Evolutionary conservation across 1,140 invertebrate genomes (phyloP).

Genomic region (Melipona quadrifasciata): DNA sequence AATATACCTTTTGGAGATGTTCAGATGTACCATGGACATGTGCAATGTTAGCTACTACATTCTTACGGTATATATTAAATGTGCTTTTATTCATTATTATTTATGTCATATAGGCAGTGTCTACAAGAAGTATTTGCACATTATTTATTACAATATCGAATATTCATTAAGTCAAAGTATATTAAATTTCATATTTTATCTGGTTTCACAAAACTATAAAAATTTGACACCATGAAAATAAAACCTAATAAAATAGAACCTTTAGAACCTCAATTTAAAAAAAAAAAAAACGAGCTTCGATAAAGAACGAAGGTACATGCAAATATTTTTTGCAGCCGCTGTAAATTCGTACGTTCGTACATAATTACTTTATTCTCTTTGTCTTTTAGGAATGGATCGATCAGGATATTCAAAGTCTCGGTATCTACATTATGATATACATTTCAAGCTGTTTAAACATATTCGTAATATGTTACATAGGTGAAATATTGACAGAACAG

Average conservation of each 20-base stretch:
- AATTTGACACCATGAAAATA: not conserved
- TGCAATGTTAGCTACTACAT: constrained; percentile 69
- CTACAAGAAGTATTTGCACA: no score
- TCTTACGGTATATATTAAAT: constrained; percentile 54
- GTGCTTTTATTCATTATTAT: not conserved
- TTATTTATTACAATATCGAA: no score
- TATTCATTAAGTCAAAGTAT: no score
- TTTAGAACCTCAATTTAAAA: not conserved
- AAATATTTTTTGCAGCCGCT: no score
- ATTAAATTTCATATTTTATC: no score
- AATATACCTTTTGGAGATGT: constrained; percentile 64
- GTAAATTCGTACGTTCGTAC: no score
- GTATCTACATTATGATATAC: constrained; percentile 42
- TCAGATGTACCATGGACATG: constrained; percentile 62
- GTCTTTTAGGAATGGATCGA: constrained; percentile 63
- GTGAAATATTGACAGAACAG: constrained; percentile 65
- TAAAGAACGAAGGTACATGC: no score
- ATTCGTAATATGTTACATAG: constrained; percentile 70
- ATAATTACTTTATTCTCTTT: not conserved
- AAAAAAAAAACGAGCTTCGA: not conserved
- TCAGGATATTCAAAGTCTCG: constrained; percentile 12
- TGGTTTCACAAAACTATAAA: no score
- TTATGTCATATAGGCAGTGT: no score
- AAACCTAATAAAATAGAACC: no score
- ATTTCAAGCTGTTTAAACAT: constrained; percentile 63